Base-by-base conservation (phyloP, 2,888 invertebrate species). In the Rhimphoctona megacephalus region DNA sequence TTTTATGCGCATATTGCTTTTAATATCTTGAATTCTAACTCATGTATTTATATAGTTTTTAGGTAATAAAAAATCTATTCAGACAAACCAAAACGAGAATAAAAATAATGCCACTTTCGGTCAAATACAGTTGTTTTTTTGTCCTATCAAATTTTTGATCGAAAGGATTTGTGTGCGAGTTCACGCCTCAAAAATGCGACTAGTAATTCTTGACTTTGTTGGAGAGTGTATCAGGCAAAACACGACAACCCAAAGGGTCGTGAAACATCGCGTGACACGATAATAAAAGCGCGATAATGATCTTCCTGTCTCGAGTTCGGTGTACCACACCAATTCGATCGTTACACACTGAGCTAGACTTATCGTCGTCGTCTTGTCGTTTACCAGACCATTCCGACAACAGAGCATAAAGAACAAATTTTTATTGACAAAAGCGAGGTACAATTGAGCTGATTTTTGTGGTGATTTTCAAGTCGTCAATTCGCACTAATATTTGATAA, bases 221-320 rank as follows among this genome's bases (percentile, higher is more conserved):
- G 11, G 36, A 17, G 25, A 46, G 46, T 43, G 70, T 81, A 77
- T 70, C 69, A 22, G 19, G 67, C 33, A 66, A 70, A 69, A 64
- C 61, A 49, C 61, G 64, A 77, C 46, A 64, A 22, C 46, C 39
- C 73, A 19, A 49, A 67, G 25, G 64, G 49, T 46, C 46, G 36
- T 14, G 54, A 46, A 74, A 64, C 49, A 72, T 78, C 64, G 78
- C 78, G 83, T 83, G 83, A 83, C 72, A 43, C 66, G 78, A 72
- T 83, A 83, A 83, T 72, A 78, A 81, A 81, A 81, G 33, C 70
- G 46, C 30, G 80, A 80, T 80, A 80, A 80, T 80, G 70, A 83
- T 83, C 78, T 66, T 64, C 77, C 78, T 66, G 72, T 66, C 78
- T 78, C 72, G 73, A 30, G 54, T 66, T 39, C 61, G 43, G 43